Base-by-base conservation (phyloP, 2,797 vertebrate genomes). In the Anolis apletophallus region DNA sequence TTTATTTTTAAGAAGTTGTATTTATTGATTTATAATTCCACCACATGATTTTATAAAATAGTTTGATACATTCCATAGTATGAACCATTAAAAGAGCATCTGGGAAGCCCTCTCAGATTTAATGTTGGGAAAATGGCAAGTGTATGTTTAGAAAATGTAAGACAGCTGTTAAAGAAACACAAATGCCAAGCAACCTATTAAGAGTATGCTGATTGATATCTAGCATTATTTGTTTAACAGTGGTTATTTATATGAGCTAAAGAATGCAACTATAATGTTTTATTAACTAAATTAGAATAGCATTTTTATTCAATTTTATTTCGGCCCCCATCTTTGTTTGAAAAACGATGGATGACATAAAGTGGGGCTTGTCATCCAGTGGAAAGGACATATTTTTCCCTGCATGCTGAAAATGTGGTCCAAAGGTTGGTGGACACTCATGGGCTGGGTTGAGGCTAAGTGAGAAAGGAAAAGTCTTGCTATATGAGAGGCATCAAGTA, bases 161-260 rank as follows among this genome's bases (percentile, higher is more conserved):
- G 88, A 78, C 17, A 74, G 93, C 89, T 94, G 75, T 83, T 91
- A 88, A 69, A 94, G 89, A 90, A 90, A 88, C 88, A 64, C 84
- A 81, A 93, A 94, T 90, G 86, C 32, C 57, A 86, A 86, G 71
- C 90, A 92, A 90, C 83, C 91, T 93, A 90, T 16, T 92, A 77
- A 78, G 83, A 80, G 77, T 88, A 77, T 86, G 57, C 1, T 75
- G 73, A 94, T 77, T 64, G 67, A 74, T 73, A 54, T 86, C 86
- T 91, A 73, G 79, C 86, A 89, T 72, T 91, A 90, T 88, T 80
- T 52, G 84, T 52, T 81, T 87, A 67, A 12, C 26, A 40, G 7
- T 86, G 54, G 5, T 11, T n/a, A 19, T 90, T 5, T 84, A 73
- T 81, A 84, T 76, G 34, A 83, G 76, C 87, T 91, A 90, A 78